These are phyloP conservation scores for Pseudomugil gertrudae DNA, from an alignment of 2,797 vertebrate species.

Conservation along the genomic window DNA sequence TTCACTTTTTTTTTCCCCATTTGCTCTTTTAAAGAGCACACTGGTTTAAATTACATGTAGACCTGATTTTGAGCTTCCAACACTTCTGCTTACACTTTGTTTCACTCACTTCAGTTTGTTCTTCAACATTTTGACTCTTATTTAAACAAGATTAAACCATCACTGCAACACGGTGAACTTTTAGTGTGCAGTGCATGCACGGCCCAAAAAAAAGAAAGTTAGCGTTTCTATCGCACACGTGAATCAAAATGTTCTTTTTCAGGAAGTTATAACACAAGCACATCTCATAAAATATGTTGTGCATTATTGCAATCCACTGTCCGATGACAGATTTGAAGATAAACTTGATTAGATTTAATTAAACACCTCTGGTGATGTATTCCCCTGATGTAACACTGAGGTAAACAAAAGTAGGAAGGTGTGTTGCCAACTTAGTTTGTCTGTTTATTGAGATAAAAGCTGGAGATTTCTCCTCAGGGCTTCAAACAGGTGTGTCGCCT, in stretches of 20 bases:
- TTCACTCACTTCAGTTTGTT: too few relatives aligned
- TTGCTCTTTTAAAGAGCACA: too few relatives aligned
- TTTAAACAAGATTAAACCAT: too few relatives aligned
- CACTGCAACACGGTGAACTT: neutral
- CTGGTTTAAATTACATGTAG: too few relatives aligned
- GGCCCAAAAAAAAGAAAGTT: neutral
- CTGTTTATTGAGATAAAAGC: slow-evolving; percentile 50
- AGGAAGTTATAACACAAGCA: neutral
- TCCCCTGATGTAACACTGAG: slow-evolving; percentile 30
- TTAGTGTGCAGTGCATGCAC: neutral
- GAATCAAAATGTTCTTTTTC: neutral
- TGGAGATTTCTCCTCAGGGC: slow-evolving; percentile 38
- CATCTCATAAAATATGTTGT: neutral
- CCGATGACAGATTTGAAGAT: neutral
- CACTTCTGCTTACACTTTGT: too few relatives aligned
- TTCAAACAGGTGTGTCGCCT: slow-evolving; percentile 49
- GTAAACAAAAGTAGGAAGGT: slow-evolving; percentile 42
- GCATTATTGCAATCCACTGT: neutral
- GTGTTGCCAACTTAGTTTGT: slow-evolving; percentile 36
- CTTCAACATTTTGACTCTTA: too few relatives aligned
- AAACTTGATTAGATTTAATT: slow-evolving; percentile 46
- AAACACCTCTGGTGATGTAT: slow-evolving; percentile 29
- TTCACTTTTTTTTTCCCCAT: neutral
- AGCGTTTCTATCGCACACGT: neutral
- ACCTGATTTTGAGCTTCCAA: too few relatives aligned